Base-by-base conservation (phyloP, 2,113 vertebrate genomes). In the Conger conger region DNA sequence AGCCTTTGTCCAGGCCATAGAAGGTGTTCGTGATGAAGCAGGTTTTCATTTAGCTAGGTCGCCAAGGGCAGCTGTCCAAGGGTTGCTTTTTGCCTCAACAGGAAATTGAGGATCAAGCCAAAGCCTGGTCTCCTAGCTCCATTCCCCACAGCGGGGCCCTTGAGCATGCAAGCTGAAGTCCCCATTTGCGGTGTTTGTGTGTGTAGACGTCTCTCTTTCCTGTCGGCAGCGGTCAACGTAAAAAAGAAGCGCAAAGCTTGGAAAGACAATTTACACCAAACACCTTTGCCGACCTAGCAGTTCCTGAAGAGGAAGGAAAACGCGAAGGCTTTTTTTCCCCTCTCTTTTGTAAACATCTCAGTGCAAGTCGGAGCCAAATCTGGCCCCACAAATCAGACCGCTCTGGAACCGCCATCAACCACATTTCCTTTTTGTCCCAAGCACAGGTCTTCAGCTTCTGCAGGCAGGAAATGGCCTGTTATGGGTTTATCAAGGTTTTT, bases 51-150 rank as follows among this genome's bases (percentile, higher is more conserved):
- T 73, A 73, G 68, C 11, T 11, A 73, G 68, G 68, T 73, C 23
- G 68, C 68, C 68, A 33, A 73, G 68, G 68, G 68, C n/a, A 33
- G 68, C n/a, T 15, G 68, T 73, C 27, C 68, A 73, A 73, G 68
- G 68, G 68, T 73, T 30, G n/a, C 7, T 33, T 73, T 73, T 73
- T 73, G n/a, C 68, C 68, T 33, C n/a, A 11, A 73, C 68, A 73
- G 68, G 68, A 73, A 73, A 73, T 73, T 73, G 68, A 73, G 68
- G 68, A 23, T 73, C 68, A 73, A 33, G 68, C 68, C 27, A 27
- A 30, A 11, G 68, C 68, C 68, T 73, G 11, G 68, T 9, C n/a
- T 33, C 27, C 68, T 63, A 4, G 57, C 57, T 30, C 27, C n/a
- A 2, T 13, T 30, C 68, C n/a, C 27, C 27, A 33, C 9, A 33